Evolutionary conservation across 2,888 invertebrate genomes (phyloP), one percentile per base, ranked within the genome.

Genomic region (Drosophila mulleri): DNA sequence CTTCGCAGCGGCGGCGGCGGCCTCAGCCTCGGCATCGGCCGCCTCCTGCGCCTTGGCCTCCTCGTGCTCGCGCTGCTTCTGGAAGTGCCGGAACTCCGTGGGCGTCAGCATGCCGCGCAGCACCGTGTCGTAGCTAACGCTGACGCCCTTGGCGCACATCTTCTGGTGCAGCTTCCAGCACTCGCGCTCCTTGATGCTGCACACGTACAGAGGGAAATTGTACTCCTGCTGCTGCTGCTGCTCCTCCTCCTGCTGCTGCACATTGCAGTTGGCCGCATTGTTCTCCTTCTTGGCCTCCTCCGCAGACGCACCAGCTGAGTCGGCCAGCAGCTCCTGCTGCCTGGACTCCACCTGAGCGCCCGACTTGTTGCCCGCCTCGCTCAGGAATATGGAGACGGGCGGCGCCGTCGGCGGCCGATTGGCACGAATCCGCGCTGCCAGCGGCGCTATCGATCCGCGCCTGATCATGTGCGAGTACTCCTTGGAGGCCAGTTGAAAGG

Each of bases 71-170:
- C 92, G 90, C 71, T 92, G 92, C 69, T 93, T 94, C 84, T 95
- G 94, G 70, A 95, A 93, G 82, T 95, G 93, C 76, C 96, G 93
- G 87, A 96, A 95, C 90, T 96, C 96, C 0, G 96, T 96, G 6
- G 96, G 96, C 11, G 96, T 96, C 73, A 96, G 91, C 95, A 96
- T 95, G 42, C 96, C 96, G 79, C 96, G 94, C 56, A 96, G 90
- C 48, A 96, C 95, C 0, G 96, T 96, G 72, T 96, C 96, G 79
- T 95, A 96, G 7, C 95, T 95, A 4, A 96, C 95, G 58, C 94
- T 94, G 18, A 96, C 94, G 0, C 96, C 96, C 85, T 95, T 95
- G 66, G 94, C 94, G 41, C 94, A 94, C 95, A 96, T 96, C 92
- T 95, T 94, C 75, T 94, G 94, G 83, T 95, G 96, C 73, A 95